Conservation (phyloP, 2,888 invertebrate genomes). For the Harmothoe impar region DNA sequence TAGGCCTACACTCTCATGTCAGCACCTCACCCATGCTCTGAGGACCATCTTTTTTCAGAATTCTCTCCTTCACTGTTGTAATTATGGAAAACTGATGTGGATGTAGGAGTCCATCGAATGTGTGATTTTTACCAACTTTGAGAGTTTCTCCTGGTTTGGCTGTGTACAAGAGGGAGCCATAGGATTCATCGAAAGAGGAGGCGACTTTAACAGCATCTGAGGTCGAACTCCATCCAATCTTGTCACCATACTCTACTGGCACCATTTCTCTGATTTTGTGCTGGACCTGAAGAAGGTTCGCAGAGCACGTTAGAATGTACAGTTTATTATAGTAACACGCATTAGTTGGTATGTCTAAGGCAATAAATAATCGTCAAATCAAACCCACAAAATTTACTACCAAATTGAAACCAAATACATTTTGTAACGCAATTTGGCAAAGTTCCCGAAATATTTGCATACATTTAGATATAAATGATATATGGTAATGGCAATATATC, state of each 20-base stretch:
- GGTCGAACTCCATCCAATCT: background rate
- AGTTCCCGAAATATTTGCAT: background rate
- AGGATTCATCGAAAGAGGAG: constrained; percentile 9
- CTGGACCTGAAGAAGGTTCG: background rate
- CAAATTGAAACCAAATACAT: background rate
- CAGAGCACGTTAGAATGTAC: too few species aligned
- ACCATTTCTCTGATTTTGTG: background rate
- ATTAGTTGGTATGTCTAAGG: too few species aligned
- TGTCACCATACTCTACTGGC: background rate
- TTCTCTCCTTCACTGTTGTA: background rate
- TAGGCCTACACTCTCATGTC: too few species aligned
- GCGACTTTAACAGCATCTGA: background rate
- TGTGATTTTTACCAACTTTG: background rate
- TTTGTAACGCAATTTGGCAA: background rate
- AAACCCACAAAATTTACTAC: background rate
- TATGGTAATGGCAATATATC: too few species aligned
- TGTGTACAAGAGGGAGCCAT: constrained; percentile 26
- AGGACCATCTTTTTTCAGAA: background rate
- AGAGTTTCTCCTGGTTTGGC: background rate
- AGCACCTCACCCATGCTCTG: too few species aligned
- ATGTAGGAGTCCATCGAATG: constrained; percentile 40
- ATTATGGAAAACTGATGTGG: background rate
- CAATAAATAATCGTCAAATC: background rate
- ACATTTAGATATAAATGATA: too few species aligned
- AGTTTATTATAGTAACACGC: background rate